phyloP scores from a whole-genome alignment of 2,113 vertebrate species.

The Pelvicachromis taeniatus region DNA sequence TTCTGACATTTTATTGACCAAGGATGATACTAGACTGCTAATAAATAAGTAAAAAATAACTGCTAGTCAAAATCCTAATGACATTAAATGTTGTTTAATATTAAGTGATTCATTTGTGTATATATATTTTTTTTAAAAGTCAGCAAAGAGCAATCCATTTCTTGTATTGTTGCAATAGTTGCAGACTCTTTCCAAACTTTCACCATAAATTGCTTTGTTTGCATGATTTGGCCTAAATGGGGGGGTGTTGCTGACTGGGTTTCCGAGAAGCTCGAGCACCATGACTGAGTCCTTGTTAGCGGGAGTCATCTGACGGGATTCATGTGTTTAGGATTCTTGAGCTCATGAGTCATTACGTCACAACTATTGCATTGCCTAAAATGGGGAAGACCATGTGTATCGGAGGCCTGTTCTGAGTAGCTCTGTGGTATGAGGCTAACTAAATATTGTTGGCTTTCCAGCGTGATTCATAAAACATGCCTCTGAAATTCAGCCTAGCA shows the following conservation, averaged over 20 bases:
- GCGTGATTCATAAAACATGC: neutral
- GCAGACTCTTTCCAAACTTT: neutral
- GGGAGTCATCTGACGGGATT: neutral
- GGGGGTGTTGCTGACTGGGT: neutral
- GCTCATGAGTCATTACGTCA: conserved; percentile 18
- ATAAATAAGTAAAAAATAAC: neutral
- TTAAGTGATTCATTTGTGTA: neutral
- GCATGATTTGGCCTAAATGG: neutral
- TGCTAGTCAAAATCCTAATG: neutral
- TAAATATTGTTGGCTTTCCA: neutral
- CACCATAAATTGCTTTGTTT: neutral
- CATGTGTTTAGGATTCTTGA: conserved; percentile 17
- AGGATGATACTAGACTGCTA: neutral
- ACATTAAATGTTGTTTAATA: neutral
- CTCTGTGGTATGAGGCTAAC: neutral
- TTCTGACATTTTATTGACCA: neutral
- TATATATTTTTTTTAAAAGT: too few species aligned
- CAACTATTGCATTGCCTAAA: neutral
- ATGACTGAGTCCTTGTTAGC: neutral
- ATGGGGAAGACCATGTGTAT: neutral
- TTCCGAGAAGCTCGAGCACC: neutral
- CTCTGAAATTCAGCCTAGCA: neutral
- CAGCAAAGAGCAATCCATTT: neutral
- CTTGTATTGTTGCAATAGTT: neutral
- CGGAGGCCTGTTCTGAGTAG: neutral